These are phyloP conservation scores for Isoperla grammatica DNA, from an alignment of 2,888 invertebrate species.

Conservation along the genomic window DNA sequence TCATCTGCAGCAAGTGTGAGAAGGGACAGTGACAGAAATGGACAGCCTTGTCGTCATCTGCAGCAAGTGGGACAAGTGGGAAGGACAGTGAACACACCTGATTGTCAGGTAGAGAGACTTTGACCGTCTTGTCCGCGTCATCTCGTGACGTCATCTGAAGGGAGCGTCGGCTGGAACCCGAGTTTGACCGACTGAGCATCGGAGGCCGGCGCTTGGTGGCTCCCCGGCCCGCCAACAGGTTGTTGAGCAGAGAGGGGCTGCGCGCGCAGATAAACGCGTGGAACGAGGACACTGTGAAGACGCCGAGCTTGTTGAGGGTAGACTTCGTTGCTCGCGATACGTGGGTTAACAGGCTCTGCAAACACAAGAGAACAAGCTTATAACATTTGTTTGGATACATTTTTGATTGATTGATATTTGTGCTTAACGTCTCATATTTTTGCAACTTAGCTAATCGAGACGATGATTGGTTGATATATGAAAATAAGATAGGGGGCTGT, in stretches of 20 bases:
- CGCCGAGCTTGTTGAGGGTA: constrained; percentile 89
- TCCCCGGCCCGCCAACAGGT: constrained; percentile 82
- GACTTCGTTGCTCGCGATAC: constrained; percentile 93
- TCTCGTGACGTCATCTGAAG: constrained; percentile 75
- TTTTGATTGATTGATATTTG: no score
- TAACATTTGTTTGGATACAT: no score
- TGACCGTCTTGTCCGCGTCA: constrained; percentile 80
- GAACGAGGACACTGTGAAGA: constrained; percentile 96
- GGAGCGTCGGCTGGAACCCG: constrained; percentile 79
- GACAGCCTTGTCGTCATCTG: no score
- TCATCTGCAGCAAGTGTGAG: no score
- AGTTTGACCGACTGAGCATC: constrained; percentile 84
- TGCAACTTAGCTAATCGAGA: no score
- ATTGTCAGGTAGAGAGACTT: constrained; percentile 84
- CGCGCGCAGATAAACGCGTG: constrained; percentile 97
- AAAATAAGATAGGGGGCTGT: no score
- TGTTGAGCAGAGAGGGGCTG: constrained; percentile 87
- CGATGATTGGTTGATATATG: no score
- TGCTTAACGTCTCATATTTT: no score
- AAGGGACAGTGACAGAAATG: no score
- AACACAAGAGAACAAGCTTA: no score
- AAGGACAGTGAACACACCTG: no score
- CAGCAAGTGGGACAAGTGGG: no score
- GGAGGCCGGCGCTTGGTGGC: constrained; percentile 87
- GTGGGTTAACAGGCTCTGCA: constrained; percentile 88